phyloP scores from a whole-genome alignment of 2,797 vertebrate species.

The Phoeniculus purpureus region DNA sequence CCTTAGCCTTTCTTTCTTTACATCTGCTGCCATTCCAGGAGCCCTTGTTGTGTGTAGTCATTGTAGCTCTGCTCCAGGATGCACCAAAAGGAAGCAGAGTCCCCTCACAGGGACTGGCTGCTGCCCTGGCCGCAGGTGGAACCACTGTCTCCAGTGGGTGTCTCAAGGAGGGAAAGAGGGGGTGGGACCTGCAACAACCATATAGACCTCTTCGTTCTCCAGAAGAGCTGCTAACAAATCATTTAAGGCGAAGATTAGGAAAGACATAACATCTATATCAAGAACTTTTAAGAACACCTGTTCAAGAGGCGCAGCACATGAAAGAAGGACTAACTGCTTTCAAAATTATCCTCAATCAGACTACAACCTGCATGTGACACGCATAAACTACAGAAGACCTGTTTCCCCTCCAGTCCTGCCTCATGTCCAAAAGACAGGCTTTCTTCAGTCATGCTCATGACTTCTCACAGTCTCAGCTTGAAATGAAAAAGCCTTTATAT shows the following conservation, averaged over 20 bases:
- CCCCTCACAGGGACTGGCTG: background rate
- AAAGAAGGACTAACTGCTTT: background rate
- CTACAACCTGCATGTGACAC: background rate
- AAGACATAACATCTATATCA: background rate
- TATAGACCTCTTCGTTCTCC: background rate
- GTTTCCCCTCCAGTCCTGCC: background rate
- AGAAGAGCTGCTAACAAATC: background rate
- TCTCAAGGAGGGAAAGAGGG: background rate
- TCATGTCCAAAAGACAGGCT: background rate
- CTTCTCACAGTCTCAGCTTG: background rate
- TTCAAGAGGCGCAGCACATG: background rate
- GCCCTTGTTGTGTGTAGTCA: background rate
- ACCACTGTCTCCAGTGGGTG: background rate
- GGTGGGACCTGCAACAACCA: background rate
- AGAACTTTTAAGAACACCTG: background rate
- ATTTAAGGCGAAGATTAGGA: constrained; percentile 29
- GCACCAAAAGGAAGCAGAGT: background rate
- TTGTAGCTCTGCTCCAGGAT: background rate
- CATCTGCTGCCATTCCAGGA: background rate
- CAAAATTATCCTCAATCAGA: background rate
- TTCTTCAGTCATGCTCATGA: background rate
- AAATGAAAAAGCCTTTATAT: background rate
- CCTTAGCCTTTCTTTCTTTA: background rate
- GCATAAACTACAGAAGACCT: background rate
- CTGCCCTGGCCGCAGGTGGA: background rate